Base-by-base conservation (phyloP, 2,797 vertebrate genomes). In the Spinus olivaceus region DNA sequence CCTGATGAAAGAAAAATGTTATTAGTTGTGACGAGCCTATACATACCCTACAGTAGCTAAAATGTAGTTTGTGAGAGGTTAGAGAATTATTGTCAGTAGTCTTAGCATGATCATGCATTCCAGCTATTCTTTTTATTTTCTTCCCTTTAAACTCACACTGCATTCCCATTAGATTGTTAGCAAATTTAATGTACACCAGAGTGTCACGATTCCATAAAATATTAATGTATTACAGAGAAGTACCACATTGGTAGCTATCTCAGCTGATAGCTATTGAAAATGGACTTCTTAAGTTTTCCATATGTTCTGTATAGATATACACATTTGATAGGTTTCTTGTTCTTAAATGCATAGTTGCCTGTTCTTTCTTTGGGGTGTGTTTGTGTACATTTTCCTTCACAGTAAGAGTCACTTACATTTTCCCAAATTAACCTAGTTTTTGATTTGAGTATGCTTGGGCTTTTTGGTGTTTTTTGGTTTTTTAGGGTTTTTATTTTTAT, bases 1-100 rank as follows among this genome's bases (percentile, higher is more conserved):
- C 98, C 98, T 97, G 98, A 98, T 97, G 92, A 95, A 97, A 98
- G 98, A 97, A 96, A 95, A 98, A 98, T 98, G 97, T 99, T 99
- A 99, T 98, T 98, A 98, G 98, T 98, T 98, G 97, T 98, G 98
- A 98, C 96, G 98, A 98, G 97, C 95, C 93, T 97, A 88, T 97
- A 95, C 89, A 88, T 96, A 96, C 95, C 91, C 95, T 95, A 97
- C 96, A 88, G 97, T 96, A 97, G 95, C 97, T 96, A 93, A 96
- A 97, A 97, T 77, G 94, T 97, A 97, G 96, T 97, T 94, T 97
- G 92, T 96, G 95, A 96, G 95, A 96, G 93, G 96, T 97, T 95
- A 94, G 90, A 97, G 87, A 95, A 87, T 96, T 98, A 91, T 94
- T 92, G 85, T 96, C 87, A 88, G 82, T 93, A 93, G 86, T 93